Evolutionary conservation across 2,888 invertebrate species (phyloP), one percentile per base, ranked within the genome.

Genomic region (Acronicta leporina): DNA sequence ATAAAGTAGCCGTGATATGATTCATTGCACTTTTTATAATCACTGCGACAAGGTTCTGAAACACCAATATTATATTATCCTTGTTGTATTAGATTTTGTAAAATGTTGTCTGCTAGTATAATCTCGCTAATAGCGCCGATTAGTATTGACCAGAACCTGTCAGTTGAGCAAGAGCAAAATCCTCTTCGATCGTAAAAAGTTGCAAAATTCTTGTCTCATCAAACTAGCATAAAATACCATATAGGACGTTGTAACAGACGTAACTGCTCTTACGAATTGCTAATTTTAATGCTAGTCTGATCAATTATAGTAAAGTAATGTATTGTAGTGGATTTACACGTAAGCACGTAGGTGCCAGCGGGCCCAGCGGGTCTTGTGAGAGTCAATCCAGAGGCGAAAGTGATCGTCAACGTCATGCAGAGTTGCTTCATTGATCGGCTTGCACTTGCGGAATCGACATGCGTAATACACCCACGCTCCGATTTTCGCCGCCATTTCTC

Each of bases 381-480:
- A 88, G 84, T 80, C 75, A 74, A 73, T 80, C 76, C 69, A 73
- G 51, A 73, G 77, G 89, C 87, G 91, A 93, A 92, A 92, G 92
- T 91, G 84, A 86, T 91, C 71, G 70, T 62, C 82, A 71, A 68
- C 77, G 87, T 86, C 84, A 85, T 80, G 78, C 80, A 58, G 67
- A 69, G 68, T 92, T 91, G 90, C 92, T 77, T 88, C 90, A 92
- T 88, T 87, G 86, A 89, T 87, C 79, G 68, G 58, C 61, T 70
- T 85, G 84, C 88, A 88, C 84, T 89, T 87, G 86, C 82, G 78
- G 85, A 84, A 87, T 90, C 63, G 63, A 79, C 83, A 86, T 85
- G 86, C 86, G 88, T 89, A 90, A 90, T 86, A 87, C 85, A 90
- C 92, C 92, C 93, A 93, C 93, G 93, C 84, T 92, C 92, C 77